Evolutionary conservation across 2,888 invertebrate genomes (phyloP).

Genomic region (Peribatodes rhomboidaria): DNA sequence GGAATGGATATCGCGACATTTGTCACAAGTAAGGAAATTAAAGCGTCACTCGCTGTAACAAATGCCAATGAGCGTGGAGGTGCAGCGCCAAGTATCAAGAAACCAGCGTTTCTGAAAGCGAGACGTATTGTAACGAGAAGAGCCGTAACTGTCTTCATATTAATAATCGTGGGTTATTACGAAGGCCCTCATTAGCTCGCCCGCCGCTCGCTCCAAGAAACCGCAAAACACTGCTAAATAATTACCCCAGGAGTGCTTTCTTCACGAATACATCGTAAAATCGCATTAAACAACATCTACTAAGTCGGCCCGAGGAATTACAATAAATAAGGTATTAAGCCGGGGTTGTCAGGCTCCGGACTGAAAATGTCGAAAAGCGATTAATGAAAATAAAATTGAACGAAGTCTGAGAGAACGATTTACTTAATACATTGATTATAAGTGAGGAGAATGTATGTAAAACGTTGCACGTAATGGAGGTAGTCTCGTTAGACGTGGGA

Average conservation of each 20-base stretch:
- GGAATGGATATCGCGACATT: constrained; percentile 46
- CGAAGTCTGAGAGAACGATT: constrained; percentile 75
- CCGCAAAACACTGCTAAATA: constrained; percentile 84
- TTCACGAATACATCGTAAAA: constrained; percentile 81
- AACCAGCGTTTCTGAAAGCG: constrained; percentile 59
- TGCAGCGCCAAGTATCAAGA: constrained; percentile 50
- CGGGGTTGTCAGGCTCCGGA: constrained; percentile 67
- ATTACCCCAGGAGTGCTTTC: constrained; percentile 79
- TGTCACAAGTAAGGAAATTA: constrained; percentile 46
- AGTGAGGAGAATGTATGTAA: constrained; percentile 81
- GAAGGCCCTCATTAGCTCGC: constrained; percentile 77
- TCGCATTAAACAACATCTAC: constrained; percentile 77
- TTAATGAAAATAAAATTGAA: constrained; percentile 83
- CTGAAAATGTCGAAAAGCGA: constrained; percentile 79
- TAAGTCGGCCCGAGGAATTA: constrained; percentile 76
- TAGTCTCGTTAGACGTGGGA: constrained; percentile 85
- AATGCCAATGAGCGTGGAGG: constrained; percentile 46
- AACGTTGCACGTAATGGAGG: constrained; percentile 80
- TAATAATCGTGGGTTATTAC: constrained; percentile 83
- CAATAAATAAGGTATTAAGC: constrained; percentile 82
- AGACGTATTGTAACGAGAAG: constrained; percentile 65
- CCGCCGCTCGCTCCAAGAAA: constrained; percentile 75
- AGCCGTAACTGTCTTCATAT: constrained; percentile 77
- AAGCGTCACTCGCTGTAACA: constrained; percentile 46
- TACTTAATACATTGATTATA: constrained; percentile 84